Conservation (phyloP, 2,113 vertebrate genomes). For the Rhodinocichla rosea region DNA sequence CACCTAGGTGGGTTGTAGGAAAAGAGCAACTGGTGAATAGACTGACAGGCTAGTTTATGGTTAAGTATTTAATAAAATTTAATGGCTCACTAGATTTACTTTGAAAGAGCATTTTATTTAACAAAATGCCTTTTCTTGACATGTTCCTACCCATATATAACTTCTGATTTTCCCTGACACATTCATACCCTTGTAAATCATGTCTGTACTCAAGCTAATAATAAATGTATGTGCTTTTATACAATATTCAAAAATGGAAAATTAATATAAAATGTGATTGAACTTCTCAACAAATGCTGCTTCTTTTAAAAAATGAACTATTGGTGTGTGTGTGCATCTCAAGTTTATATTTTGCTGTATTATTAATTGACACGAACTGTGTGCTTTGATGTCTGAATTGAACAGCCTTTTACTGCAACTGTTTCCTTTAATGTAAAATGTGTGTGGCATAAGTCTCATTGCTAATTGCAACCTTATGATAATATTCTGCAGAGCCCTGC, state of each 20-base stretch:
- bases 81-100: not conserved
- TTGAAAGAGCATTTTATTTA: not conserved
- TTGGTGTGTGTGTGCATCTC: not conserved
- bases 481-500: not conserved
- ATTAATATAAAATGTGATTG: not conserved
- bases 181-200: not conserved
- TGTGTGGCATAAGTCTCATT: not conserved
- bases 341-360: not conserved
- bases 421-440: not conserved
- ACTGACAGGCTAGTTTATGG: not conserved
- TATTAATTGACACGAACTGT: not conserved
- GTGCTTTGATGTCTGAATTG: not conserved
- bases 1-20: not conserved
- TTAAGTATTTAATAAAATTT: not conserved
- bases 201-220: not conserved
- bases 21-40: not conserved
- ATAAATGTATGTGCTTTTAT: not conserved
- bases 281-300: not conserved
- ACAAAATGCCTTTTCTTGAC: not conserved
- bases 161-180: not conserved
- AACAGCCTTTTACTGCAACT: not conserved
- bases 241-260: not conserved
- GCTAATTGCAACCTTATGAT: constrained; percentile 5
- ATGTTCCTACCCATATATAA: not conserved
- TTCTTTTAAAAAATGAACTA: not conserved